phyloP scores from a whole-genome alignment of 1,140 invertebrate genomes.

The Araneus ventricosus region DNA sequence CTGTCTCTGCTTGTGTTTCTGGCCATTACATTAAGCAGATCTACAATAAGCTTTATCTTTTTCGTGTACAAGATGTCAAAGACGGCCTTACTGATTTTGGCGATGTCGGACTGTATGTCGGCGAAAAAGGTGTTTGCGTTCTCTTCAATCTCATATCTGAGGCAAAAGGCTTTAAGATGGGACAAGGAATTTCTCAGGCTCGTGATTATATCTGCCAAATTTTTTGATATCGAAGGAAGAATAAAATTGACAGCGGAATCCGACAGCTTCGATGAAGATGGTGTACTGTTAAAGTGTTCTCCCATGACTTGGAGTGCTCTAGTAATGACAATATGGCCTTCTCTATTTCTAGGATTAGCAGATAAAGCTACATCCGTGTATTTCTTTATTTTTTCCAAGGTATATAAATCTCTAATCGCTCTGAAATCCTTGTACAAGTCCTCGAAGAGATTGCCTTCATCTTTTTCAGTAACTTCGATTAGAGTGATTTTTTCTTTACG shows the following conservation, averaged over 20 bases:
- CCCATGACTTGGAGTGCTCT: slow-evolving; percentile 54
- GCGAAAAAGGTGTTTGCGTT: background rate
- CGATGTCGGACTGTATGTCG: background rate
- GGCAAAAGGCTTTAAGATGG: background rate
- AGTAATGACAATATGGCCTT: background rate
- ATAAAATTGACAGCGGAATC: background rate
- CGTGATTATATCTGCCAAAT: background rate
- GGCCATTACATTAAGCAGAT: background rate
- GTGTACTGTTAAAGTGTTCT: slow-evolving; percentile 38
- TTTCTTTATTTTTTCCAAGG: slow-evolving; percentile 26
- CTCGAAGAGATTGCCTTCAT: background rate
- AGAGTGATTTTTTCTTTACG: background rate
- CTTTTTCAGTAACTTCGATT: background rate
- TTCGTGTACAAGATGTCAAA: background rate
- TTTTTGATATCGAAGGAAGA: background rate
- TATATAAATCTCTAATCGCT: background rate
- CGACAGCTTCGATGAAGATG: slow-evolving; percentile 44
- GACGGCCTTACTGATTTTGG: background rate
- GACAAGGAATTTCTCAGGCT: slow-evolving; percentile 56
- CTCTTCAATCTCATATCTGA: slow-evolving; percentile 22
- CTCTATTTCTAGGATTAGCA: background rate
- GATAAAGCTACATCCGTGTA: background rate
- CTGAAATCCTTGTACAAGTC: slow-evolving; percentile 37
- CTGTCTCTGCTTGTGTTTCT: background rate
- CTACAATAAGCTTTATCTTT: background rate